Evolutionary conservation across 2,113 vertebrate genomes (phyloP).

Genomic region (Syrrhaptes paradoxus): DNA sequence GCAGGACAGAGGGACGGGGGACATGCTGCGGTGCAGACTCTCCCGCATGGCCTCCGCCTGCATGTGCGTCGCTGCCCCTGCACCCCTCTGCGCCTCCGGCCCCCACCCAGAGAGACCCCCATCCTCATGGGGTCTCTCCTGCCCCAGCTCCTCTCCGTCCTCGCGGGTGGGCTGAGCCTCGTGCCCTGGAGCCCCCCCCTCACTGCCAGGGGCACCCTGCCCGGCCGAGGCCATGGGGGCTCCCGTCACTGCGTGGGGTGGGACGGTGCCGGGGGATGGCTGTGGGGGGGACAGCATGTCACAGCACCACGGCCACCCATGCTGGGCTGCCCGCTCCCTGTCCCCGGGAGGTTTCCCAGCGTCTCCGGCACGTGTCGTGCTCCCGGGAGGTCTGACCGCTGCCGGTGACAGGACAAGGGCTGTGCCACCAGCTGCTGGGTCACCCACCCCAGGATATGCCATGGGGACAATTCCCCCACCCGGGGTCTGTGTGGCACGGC

Average conservation of each 20-base stretch:
- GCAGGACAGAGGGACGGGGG: accelerated
- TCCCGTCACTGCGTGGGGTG: too few species aligned
- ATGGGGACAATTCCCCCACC: accelerated
- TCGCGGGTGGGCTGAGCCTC: neutral
- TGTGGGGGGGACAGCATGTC: neutral
- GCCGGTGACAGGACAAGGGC: neutral
- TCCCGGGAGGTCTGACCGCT: neutral
- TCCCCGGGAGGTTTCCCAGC: neutral
- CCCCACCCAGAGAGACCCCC: neutral
- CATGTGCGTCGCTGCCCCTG: neutral
- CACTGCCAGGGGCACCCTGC: neutral
- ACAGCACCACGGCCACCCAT: too few species aligned
- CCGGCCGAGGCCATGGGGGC: accelerated
- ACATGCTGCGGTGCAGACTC: neutral
- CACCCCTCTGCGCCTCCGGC: accelerated
- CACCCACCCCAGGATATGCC: neutral
- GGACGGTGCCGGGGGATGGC: neutral
- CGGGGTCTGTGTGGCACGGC: accelerated
- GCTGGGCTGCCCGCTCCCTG: neutral
- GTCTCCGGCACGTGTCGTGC: neutral
- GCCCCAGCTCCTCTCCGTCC: neutral
- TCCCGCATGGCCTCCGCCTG: accelerated
- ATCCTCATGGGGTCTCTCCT: neutral
- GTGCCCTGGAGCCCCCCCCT: neutral
- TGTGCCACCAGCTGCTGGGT: accelerated